These are phyloP conservation scores for Strix aluco DNA, from an alignment of 2,113 vertebrate species.

Conservation along the genomic window DNA sequence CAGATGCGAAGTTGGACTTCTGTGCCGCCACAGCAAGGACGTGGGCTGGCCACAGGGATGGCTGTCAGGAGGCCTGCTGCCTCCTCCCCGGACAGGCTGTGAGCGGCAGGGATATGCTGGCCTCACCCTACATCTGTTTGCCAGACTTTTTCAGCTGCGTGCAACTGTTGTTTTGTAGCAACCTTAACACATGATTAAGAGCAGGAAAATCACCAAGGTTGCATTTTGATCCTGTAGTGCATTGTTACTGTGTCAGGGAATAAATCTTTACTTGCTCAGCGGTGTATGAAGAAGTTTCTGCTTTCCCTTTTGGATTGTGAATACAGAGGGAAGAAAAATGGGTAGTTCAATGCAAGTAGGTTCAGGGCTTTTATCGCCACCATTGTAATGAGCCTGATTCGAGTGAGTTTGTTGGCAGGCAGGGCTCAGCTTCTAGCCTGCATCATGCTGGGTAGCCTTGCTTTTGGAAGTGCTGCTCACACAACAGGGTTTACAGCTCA, in stretches of 20 bases:
- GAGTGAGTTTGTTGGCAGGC: background rate
- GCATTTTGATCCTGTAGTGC: background rate
- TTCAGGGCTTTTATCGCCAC: background rate
- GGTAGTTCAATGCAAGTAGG: background rate
- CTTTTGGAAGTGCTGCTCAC: background rate
- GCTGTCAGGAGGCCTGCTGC: fast-evolving
- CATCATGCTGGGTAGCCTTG: fast-evolving
- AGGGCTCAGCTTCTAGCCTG: background rate
- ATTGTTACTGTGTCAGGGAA: background rate
- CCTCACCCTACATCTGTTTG: background rate
- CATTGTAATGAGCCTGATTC: background rate
- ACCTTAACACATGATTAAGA: background rate
- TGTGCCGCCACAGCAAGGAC: fast-evolving
- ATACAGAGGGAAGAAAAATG: background rate
- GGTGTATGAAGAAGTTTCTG: background rate
- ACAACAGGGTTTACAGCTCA: background rate
- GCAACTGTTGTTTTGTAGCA: background rate
- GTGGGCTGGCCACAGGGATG: fast-evolving
- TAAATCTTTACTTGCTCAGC: background rate
- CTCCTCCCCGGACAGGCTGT: background rate
- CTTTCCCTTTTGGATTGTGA: background rate
- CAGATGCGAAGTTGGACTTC: background rate
- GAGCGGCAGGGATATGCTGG: background rate
- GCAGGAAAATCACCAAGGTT: background rate
- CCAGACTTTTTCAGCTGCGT: background rate